Base-by-base conservation (phyloP, 2,797 vertebrate species). In the Pogoniulus pusillus region DNA sequence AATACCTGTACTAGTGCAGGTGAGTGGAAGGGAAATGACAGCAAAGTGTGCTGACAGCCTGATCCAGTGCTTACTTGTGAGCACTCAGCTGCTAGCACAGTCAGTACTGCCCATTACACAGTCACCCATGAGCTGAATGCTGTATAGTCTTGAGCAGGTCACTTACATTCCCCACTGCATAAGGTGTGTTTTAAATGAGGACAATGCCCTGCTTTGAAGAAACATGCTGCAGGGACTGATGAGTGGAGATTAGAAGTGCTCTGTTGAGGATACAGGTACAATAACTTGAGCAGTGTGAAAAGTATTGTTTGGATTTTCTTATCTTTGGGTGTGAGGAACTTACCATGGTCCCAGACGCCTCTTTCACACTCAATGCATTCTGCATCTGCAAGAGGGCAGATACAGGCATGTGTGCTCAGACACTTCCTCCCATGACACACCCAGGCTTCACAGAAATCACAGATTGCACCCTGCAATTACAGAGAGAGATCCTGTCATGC, bases 381-480 rank as follows among this genome's bases (percentile, higher is more conserved):
- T 1, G 99, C 98, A 8, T 99, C 98, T 7, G 98, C 96, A 7
- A 99, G 98, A 5, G 99, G 99, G 94, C 99, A 99, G 19, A 79
- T 93, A 68, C 99, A 99, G 0, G 99, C 98, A 0, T 99, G 99
- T 6, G 98, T 98, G 86, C 98, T 99, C 78, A 99, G 97, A 88
- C 99, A 99, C 87, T 99, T 99, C 95, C 98, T 98, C 6, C 99
- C 98, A 0, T 99, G 99, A 87, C 99, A 99, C 63, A 99, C 98
- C 99, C 99, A 99, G 17, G 99, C 99, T 96, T 99, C 99, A 93
- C 99, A 99, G 97, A 99, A 99, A 96, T 99, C 99, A 96, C 99
- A 99, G 77, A 99, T 98, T 34, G 99, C 99, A 35, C 99, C 99
- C 98, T 98, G 94, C 17, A 96, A 91, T 57, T 47, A 77, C 73